phyloP scores from a whole-genome alignment of 1,140 invertebrate species.

The Drosophila pruinosa region DNA sequence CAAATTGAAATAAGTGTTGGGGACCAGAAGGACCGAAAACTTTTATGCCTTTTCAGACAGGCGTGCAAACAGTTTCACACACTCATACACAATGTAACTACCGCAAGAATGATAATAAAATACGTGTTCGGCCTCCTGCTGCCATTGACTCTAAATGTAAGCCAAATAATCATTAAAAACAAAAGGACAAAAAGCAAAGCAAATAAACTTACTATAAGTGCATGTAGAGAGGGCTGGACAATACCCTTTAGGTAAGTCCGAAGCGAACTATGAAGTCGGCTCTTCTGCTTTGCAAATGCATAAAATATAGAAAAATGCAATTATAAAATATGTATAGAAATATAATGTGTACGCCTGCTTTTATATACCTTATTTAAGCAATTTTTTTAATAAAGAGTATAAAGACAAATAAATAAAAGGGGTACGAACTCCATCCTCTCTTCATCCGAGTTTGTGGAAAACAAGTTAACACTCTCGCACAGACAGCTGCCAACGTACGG shows the following conservation, averaged over 20 bases:
- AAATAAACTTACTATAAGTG: neutral
- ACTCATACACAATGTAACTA: conserved; percentile 14
- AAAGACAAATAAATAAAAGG: neutral
- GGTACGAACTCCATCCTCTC: neutral
- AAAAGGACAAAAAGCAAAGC: conserved; percentile 4
- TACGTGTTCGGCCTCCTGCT: conserved; percentile 35
- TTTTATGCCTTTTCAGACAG: conserved; percentile 14
- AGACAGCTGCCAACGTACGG: conserved; percentile 49
- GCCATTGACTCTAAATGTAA: conserved; percentile 20
- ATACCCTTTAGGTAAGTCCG: too few relatives aligned
- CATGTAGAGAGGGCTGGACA: too few relatives aligned
- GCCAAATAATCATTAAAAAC: conserved; percentile 39
- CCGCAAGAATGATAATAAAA: conserved; percentile 75
- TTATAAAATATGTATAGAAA: too few relatives aligned
- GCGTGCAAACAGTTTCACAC: neutral
- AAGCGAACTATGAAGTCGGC: too few relatives aligned
- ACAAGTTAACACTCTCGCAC: conserved; percentile 59
- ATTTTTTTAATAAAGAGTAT: neutral
- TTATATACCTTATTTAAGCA: neutral
- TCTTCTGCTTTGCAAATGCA: neutral
- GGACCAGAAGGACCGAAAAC: conserved; percentile 34
- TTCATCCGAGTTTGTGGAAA: conserved; percentile 15
- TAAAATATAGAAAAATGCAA: neutral
- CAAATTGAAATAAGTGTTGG: conserved; percentile 42
- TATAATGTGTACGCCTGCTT: neutral